Base-by-base conservation (phyloP, 2,797 vertebrate species). In the Microctenopoma stevenorrisi region DNA sequence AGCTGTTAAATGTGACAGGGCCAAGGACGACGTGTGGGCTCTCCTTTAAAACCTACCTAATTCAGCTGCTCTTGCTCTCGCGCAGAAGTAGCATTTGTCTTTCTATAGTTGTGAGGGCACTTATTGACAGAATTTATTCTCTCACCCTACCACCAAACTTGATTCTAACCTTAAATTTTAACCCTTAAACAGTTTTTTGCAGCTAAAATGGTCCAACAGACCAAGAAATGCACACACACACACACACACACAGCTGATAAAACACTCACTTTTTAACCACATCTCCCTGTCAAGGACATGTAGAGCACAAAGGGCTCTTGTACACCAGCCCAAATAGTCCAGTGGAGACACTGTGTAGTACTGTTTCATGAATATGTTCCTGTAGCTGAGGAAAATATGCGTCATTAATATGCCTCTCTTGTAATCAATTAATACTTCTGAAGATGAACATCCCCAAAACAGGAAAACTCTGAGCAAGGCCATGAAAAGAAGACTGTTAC, bases 251-350 rank as follows among this genome's bases (percentile, higher is more conserved):
- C 11, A 38, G 26, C 81, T 79, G 90, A 92, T 94, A 92, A 92
- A 90, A 81, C 73, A 86, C 80, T 87, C 91, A 91, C 86, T 88
- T 93, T 93, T 92, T 92, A 93, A 92, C 90, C 75, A 88, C 63
- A 63, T 54, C 58, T 81, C 76, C 66, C 59, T 83, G 76, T 90
- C 92, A 94, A 94, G 93, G 94, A 91, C 89, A 22, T 12, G 53
- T 22, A 15, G 64, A 81, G 86, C 74, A 94, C 92, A 94, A 92
- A 91, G 89, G 60, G 59, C 66, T 83, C 76, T 76, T 92, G 86
- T 85, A 89, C 91, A 84, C 72, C 46, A 44, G 64, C 40, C 66
- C 48, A 37, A 62, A 62, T 62, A 75, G 73, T 67, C 76, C 68
- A 77, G 71, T 69, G 70, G 70, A 86, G 74, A 72, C 58, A 42